Conservation (phyloP, 2,888 invertebrate genomes). For the Rosalia funebris region DNA sequence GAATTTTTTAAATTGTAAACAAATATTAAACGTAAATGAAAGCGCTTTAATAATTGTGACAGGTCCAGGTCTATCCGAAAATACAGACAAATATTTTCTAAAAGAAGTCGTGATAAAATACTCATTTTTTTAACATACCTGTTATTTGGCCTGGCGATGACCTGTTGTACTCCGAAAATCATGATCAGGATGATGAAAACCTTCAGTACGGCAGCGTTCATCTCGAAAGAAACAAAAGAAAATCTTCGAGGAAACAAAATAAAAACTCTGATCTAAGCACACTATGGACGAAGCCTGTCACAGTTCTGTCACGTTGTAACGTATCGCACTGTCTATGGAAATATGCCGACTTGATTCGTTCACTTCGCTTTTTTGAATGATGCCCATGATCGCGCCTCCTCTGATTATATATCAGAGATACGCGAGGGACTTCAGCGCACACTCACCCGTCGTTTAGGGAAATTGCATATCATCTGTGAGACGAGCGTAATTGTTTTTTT, state of each 20-base stretch:
- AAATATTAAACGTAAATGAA: too few relatives aligned
- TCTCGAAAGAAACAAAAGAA: constrained; percentile 16
- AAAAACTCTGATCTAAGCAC: constrained; percentile 12
- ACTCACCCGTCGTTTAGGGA: constrained; percentile 4
- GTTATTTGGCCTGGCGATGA: constrained; percentile 42
- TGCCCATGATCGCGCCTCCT: constrained; percentile 31
- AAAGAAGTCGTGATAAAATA: too few relatives aligned
- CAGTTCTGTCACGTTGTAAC: constrained; percentile 3
- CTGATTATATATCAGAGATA: constrained; percentile 33
- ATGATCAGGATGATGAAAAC: constrained; percentile 37
- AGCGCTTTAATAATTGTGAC: too few relatives aligned
- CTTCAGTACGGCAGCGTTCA: constrained; percentile 37
- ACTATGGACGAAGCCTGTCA: constrained; percentile 15
- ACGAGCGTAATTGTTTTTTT: too few relatives aligned
- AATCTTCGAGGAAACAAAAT: background rate
- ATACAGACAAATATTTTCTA: too few relatives aligned
- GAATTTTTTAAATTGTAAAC: too few relatives aligned
- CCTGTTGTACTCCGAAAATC: constrained; percentile 41
- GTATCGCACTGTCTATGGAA: constrained; percentile 19
- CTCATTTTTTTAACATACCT: constrained; percentile 33
- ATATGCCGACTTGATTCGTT: constrained; percentile 31
- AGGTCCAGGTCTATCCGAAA: too few relatives aligned
- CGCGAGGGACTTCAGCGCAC: constrained; percentile 17
- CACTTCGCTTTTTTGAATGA: constrained; percentile 45
- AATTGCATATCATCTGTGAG: background rate